Evolutionary conservation across 2,888 invertebrate genomes (phyloP).

Genomic region (Cheilosia grossa): DNA sequence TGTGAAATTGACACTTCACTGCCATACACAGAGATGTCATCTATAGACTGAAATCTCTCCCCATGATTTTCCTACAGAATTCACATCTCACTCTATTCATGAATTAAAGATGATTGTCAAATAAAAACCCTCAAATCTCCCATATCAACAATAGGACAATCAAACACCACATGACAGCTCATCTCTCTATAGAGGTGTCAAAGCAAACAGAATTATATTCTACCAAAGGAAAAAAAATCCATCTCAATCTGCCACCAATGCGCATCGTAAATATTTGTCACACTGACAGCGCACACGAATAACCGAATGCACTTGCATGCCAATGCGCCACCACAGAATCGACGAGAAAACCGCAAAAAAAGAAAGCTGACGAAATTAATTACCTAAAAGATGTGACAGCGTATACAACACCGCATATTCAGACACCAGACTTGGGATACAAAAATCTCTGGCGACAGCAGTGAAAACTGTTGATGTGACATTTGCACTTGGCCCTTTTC

Average conservation of each 20-base stretch:
- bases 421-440: slow-evolving; percentile 10
- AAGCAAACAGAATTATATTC: slow-evolving; percentile 55
- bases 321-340: slow-evolving; percentile 9
- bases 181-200: slow-evolving; percentile 47
- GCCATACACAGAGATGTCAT: slow-evolving; percentile 21
- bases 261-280: slow-evolving; percentile 67
- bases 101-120: slow-evolving; percentile 60
- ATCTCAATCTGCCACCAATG: slow-evolving; percentile 60
- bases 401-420: not conserved
- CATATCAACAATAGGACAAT: slow-evolving; percentile 37
- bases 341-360: slow-evolving; percentile 38
- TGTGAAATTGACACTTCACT: slow-evolving; percentile 29
- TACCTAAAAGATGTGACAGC: slow-evolving; percentile 57
- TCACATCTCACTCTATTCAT: slow-evolving; percentile 30
- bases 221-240: slow-evolving; percentile 24
- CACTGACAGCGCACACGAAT: slow-evolving; percentile 43
- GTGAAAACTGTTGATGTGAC: slow-evolving; percentile 60
- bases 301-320: slow-evolving; percentile 53
- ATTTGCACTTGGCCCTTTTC: slow-evolving; percentile 68
- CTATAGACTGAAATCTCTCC: not conserved
- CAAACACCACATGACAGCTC: slow-evolving; percentile 15
- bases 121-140: slow-evolving; percentile 15
- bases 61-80: slow-evolving; percentile 10
- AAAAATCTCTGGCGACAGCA: slow-evolving; percentile 57
- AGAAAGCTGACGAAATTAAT: slow-evolving; percentile 72